Percentiles rank a stretch among this genome's conserved stretches.
These are phyloP conservation scores for Rhinoderma darwinii DNA, from an alignment of 2,113 vertebrate species.

Conservation along the genomic window DNA sequence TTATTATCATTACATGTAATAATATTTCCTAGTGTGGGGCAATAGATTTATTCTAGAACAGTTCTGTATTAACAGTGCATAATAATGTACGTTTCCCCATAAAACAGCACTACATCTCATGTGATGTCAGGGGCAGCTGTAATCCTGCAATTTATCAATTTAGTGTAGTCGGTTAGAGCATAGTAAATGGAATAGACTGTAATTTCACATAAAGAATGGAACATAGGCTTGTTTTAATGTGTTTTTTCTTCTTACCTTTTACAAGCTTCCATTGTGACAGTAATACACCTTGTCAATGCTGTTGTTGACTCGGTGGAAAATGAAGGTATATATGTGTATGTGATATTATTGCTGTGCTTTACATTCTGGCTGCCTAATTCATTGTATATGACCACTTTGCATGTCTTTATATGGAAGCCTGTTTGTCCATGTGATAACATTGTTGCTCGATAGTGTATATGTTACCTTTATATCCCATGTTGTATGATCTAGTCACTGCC, in stretches of 20 bases:
- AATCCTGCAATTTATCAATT: background rate
- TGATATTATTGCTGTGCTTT: slow-evolving; percentile 42
- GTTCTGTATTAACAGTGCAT: too few species aligned
- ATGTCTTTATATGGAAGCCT: slow-evolving; percentile 24
- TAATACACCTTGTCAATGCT: slow-evolving; percentile 95
- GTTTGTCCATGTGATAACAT: slow-evolving; percentile 45
- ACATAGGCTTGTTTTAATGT: slow-evolving; percentile 77
- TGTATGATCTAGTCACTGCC: slow-evolving; percentile 1
- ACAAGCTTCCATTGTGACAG: slow-evolving; percentile 98
- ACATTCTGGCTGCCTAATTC: slow-evolving; percentile 2
- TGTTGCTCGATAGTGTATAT: slow-evolving; percentile 9
- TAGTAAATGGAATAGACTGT: background rate
- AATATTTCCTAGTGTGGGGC: too few species aligned
- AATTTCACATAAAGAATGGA: background rate
- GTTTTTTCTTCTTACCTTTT: slow-evolving; percentile 78
- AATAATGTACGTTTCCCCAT: background rate
- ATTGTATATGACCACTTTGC: slow-evolving; percentile 22
- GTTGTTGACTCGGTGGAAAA: slow-evolving; percentile 90
- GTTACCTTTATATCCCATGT: background rate
- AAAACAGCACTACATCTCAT: background rate
- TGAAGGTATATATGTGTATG: slow-evolving; percentile 84
- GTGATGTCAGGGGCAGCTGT: background rate
- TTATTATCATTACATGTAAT: too few species aligned
- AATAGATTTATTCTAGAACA: too few species aligned
- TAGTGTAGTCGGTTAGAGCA: background rate